Percentiles rank a stretch among this genome's conserved stretches.
Evolutionary conservation across 2,113 vertebrate genomes (phyloP).

Genomic region (Lampris incognitus): DNA sequence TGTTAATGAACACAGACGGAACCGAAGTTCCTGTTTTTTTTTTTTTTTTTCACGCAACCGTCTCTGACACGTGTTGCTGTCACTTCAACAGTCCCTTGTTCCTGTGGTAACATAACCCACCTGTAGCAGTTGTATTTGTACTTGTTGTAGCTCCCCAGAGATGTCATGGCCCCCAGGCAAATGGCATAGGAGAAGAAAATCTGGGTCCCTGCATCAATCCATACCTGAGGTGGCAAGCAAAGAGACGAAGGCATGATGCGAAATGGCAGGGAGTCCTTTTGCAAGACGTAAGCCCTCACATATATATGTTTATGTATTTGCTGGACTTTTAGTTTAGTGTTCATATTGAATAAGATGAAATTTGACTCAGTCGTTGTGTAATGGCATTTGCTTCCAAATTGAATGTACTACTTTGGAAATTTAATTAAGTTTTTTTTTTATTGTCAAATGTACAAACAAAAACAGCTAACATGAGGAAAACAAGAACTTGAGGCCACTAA

Average conservation of each 20-base stretch:
- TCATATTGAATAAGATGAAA: neutral
- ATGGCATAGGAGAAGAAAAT: conserved; percentile 99
- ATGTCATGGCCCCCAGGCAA: conserved; percentile 99
- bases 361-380: neutral
- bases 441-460: neutral
- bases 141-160: conserved; percentile 98
- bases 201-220: conserved; percentile 99
- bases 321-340: too few species aligned
- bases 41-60: conserved; percentile 68
- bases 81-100: conserved; percentile 61
- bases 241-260: neutral
- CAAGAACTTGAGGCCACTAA: neutral
- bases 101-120: conserved; percentile 77
- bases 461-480: neutral
- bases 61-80: conserved; percentile 73
- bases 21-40: conserved; percentile 73
- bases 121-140: conserved; percentile 99
- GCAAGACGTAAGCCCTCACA: too few species aligned
- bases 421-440: neutral
- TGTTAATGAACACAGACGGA: conserved; percentile 93
- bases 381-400: neutral
- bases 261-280: neutral
- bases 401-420: neutral
- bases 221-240: conserved; percentile 84
- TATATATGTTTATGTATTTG: too few species aligned